Base-by-base conservation (phyloP, 2,113 vertebrate genomes). In the Rhinoptilus africanus region DNA sequence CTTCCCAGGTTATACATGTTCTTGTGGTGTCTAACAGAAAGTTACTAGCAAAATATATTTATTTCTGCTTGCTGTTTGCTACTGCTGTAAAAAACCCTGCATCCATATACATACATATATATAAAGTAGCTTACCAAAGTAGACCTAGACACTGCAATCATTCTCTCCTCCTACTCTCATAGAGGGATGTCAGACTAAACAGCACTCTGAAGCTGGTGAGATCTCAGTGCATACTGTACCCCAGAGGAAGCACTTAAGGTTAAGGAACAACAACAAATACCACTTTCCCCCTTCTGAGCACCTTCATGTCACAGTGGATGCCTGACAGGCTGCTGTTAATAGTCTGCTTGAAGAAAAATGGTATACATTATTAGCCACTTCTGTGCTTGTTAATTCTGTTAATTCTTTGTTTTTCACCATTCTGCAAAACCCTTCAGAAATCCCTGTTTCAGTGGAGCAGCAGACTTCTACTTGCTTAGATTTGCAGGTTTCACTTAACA, bases 401-500 rank as follows among this genome's bases (percentile, higher is more conserved):
- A 48, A 48, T 48, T 48, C 47, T 93, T 50, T 92, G 73, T 37
- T 94, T 96, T 90, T 56, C 59, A 85, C n/a, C 47, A 5, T 66
- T 79, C 64, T 82, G 35, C 62, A 89, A 95, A 96, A 68, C 24
- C 51, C 56, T 78, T 56, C 47, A 18, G 45, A 88, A 95, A 94
- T 85, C 72, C 66, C 50, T 12, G 1, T 88, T 95, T 85, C 41
- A 35, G 57, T 50, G n/a, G 64, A 88, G 62, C 41, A 95, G 85
- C 19, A 50, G 86, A 82, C 62, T 94, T 89, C 54, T 39, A 75
- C 72, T 92, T 92, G 82, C 88, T 91, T 71, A 79, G 79, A 95
- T 96, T 83, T 80, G 51, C 60, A 97, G 88, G 60, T 85, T 94
- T 94, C 69, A 51, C 32, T 53, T 94, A 93, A 93, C 87, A 95